phyloP scores from a whole-genome alignment of 2,888 invertebrate species.

The Thera britannica region DNA sequence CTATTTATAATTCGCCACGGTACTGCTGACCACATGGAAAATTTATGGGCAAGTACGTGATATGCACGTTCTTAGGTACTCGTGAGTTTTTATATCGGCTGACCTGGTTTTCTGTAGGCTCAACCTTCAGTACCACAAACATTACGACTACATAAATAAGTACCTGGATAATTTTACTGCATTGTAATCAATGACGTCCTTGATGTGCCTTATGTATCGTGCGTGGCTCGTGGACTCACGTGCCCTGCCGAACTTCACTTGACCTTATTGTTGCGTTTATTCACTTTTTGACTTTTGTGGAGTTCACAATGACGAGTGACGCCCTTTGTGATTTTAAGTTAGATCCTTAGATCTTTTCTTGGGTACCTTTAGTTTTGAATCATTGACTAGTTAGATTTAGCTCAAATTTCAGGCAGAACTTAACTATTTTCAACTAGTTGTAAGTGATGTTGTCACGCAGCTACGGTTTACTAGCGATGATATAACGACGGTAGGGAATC shows the following conservation, averaged over 20 bases:
- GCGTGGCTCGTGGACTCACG: conserved; percentile 7
- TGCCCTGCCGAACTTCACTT: conserved; percentile 24
- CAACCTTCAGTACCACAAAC: conserved; percentile 7
- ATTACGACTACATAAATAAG: background rate
- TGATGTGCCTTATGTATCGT: conserved; percentile 10
- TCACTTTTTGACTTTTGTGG: conserved; percentile 21
- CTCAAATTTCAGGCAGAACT: too few species aligned
- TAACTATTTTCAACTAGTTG: too few species aligned
- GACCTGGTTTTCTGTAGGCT: conserved; percentile 10
- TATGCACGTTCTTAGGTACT: background rate
- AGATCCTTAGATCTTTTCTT: too few species aligned
- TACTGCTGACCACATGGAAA: background rate
- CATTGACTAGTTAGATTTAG: too few species aligned
- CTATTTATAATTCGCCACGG: background rate
- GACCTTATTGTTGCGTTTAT: conserved; percentile 27
- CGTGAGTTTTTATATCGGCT: conserved; percentile 10
- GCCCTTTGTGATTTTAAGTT: too few species aligned
- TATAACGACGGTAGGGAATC: too few species aligned
- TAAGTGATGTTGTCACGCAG: too few species aligned
- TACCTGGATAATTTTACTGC: conserved; percentile 3
- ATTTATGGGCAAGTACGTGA: background rate
- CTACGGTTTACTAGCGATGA: too few species aligned
- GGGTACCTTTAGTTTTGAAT: too few species aligned
- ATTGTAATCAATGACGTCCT: conserved; percentile 18
- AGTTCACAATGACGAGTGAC: too few species aligned